These are phyloP conservation scores for Microchirus variegatus DNA, from an alignment of 2,797 vertebrate genomes.

Conservation along the genomic window DNA sequence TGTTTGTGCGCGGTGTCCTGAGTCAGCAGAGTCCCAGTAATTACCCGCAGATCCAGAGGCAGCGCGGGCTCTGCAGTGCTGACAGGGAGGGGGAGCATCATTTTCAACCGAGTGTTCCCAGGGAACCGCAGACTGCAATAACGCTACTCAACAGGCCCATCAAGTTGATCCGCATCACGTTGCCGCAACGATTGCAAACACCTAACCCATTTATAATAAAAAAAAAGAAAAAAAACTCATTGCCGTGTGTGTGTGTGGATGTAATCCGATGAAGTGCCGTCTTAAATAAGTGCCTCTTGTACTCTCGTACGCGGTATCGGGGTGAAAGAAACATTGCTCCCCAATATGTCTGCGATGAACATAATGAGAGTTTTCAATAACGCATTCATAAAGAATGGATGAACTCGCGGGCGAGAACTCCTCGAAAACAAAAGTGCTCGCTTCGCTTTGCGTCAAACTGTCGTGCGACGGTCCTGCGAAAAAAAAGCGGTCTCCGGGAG, in stretches of 20 bases:
- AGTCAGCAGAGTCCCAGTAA: slow-evolving; percentile 81
- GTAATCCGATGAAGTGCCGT: slow-evolving; percentile 76
- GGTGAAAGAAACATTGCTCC: slow-evolving; percentile 67
- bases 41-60: slow-evolving; percentile 74
- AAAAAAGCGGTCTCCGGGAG: slow-evolving; percentile 4
- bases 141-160: slow-evolving; percentile 79
- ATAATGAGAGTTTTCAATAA: slow-evolving; percentile 82
- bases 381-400: slow-evolving; percentile 82
- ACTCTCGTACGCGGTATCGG: slow-evolving; percentile 60
- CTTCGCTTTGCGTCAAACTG: slow-evolving; percentile 65
- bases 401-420: slow-evolving; percentile 61
- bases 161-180: slow-evolving; percentile 80
- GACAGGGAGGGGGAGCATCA: slow-evolving; percentile 64
- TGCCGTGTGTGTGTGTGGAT: slow-evolving; percentile 59
- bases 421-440: slow-evolving; percentile 40
- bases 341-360: slow-evolving; percentile 75
- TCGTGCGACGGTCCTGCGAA: slow-evolving; percentile 21
- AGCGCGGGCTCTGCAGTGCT: slow-evolving; percentile 50
- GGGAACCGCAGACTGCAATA: slow-evolving; percentile 79
- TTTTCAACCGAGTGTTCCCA: slow-evolving; percentile 67
- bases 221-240: slow-evolving; percentile 71
- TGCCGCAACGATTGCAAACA: slow-evolving; percentile 60
- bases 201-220: slow-evolving; percentile 83
- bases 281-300: slow-evolving; percentile 65
- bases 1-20: slow-evolving; percentile 62